Conservation (phyloP, 23 tunicate species). For the Trididemnum miniatum region DNA sequence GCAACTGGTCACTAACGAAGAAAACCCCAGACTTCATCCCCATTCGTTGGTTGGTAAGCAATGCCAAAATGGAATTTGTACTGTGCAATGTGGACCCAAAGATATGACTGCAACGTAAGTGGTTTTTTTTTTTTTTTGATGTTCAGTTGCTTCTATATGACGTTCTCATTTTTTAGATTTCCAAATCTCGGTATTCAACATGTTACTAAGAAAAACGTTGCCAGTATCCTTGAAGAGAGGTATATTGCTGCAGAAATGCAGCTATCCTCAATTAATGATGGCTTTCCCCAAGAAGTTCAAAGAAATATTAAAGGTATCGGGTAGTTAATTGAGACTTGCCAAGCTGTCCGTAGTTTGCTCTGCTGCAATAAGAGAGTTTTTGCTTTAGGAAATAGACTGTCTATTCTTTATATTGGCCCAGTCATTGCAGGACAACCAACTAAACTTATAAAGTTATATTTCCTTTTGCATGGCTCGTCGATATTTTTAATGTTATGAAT, state of each 20-base stretch:
- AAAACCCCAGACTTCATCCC: conserved; percentile 93
- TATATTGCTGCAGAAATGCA: conserved; percentile 98
- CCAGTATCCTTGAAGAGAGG: conserved; percentile 84
- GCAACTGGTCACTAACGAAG: conserved; percentile 92
- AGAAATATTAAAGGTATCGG: conserved; percentile 78
- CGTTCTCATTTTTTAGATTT: conserved; percentile 74
- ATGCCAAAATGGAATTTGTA: conserved; percentile 95
- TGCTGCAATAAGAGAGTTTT: no score
- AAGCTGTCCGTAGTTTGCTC: no score
- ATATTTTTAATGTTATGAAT: no score
- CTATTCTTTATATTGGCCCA: no score
- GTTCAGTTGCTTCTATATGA: no score
- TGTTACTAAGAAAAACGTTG: conserved; percentile 95
- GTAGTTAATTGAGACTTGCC: no score
- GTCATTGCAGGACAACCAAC: no score
- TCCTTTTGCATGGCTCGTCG: no score
- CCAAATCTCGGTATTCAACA: conserved; percentile 96
- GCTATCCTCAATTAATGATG: conserved; percentile 85
- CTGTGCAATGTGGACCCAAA: conserved; percentile 96
- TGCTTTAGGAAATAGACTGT: no score
- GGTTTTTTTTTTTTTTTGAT: no score
- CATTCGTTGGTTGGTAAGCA: conserved; percentile 96
- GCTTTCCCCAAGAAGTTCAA: conserved; percentile 83
- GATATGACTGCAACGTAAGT: conserved; percentile 98
- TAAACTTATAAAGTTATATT: no score